Conservation (phyloP, 2,113 vertebrate species). For the Cheirogaleus medius region DNA sequence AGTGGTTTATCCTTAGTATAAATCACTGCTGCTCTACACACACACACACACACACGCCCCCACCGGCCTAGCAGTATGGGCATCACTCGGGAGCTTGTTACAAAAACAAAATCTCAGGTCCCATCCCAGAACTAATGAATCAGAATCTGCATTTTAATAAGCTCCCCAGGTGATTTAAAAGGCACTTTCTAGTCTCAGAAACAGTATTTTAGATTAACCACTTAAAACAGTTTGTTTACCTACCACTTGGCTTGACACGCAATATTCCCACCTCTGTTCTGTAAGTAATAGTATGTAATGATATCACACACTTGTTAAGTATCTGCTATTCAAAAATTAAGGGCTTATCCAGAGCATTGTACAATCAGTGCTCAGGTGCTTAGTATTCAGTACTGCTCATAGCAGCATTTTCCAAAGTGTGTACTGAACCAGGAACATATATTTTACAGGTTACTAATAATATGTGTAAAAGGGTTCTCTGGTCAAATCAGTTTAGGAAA, state of each 20-base stretch:
- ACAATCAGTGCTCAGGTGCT: not conserved
- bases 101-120: slow-evolving; percentile 13
- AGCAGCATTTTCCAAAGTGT: slow-evolving; percentile 78
- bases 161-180: not conserved
- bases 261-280: not conserved
- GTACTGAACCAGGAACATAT: slow-evolving; percentile 67
- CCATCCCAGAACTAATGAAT: not conserved
- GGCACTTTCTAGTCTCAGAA: not conserved
- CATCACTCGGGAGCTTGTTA: not conserved
- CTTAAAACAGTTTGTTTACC: not conserved
- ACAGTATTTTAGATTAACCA: not conserved
- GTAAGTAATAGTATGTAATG: not conserved
- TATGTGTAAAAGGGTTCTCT: slow-evolving; percentile 77
- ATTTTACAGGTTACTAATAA: slow-evolving; percentile 57
- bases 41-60: not conserved
- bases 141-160: slow-evolving; percentile 49
- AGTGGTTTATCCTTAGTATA: not conserved
- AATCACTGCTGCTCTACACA: not conserved
- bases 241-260: not conserved
- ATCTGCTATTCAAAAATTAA: not conserved
- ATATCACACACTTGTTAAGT: not conserved
- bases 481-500: slow-evolving; percentile 78
- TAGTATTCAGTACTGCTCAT: slow-evolving; percentile 5
- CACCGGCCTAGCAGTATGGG: not conserved
- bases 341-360: slow-evolving; percentile 17